phyloP scores from a whole-genome alignment of 2,797 vertebrate species.

The Dallia pectoralis region DNA sequence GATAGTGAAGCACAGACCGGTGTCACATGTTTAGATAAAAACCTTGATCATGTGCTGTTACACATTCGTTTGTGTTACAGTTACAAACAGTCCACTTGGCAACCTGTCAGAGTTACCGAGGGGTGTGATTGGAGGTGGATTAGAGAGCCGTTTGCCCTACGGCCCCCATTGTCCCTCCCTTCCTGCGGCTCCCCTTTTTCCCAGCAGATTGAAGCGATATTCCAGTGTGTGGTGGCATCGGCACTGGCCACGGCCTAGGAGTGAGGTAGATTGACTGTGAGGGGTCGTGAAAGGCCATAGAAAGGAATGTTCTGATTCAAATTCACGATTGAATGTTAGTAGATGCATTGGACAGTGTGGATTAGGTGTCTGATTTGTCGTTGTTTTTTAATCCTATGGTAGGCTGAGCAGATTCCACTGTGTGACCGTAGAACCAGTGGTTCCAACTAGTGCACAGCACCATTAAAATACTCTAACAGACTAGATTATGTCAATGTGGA shows the following conservation, averaged over 20 bases:
- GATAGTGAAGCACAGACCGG: neutral
- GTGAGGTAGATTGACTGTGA: neutral
- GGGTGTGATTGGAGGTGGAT: neutral
- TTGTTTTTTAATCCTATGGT: neutral
- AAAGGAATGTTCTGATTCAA: neutral
- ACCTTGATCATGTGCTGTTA: neutral
- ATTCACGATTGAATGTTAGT: neutral
- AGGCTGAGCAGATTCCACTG: neutral
- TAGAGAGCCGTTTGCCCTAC: neutral
- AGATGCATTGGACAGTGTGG: neutral
- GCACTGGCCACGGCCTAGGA: neutral
- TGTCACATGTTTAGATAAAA: too few species aligned
- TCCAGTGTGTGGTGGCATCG: neutral
- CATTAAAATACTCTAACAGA: conserved; percentile 26
- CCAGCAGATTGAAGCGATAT: conserved; percentile 13
- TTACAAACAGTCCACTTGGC: neutral
- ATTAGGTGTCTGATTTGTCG: neutral
- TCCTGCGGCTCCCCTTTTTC: conserved; percentile 13
- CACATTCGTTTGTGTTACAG: neutral
- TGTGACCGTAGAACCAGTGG: neutral
- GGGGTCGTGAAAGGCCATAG: neutral
- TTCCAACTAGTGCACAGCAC: neutral
- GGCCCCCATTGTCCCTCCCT: neutral
- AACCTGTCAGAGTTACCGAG: neutral
- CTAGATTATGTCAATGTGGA: conserved; percentile 30